Evolutionary conservation across 2,113 vertebrate species (phyloP).

Genomic region (Pseudopipra pipra): DNA sequence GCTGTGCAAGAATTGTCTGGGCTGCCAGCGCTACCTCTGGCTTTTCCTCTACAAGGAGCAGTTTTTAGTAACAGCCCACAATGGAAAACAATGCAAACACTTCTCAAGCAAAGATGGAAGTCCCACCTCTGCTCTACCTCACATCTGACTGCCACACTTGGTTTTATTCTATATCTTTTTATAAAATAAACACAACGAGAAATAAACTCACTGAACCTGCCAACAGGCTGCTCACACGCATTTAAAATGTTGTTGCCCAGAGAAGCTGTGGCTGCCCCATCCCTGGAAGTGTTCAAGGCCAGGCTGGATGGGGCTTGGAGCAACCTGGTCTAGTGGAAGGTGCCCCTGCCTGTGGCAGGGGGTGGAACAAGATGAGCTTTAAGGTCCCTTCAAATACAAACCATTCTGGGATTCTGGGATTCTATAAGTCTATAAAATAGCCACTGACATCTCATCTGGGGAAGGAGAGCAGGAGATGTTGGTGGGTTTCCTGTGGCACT

Average conservation of each 20-base stretch:
- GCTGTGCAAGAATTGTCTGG: neutral
- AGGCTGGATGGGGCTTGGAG: neutral
- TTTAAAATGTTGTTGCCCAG: neutral
- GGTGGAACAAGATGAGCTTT: neutral
- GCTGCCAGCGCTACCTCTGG: neutral
- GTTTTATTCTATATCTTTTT: neutral
- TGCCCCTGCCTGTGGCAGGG: neutral
- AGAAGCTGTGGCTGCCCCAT: neutral
- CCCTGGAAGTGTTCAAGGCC: neutral
- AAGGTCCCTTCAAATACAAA: neutral
- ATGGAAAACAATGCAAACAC: neutral
- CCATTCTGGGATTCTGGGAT: neutral
- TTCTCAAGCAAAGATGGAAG: neutral
- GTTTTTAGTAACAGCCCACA: neutral
- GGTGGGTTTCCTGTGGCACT: neutral
- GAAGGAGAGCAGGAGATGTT: neutral
- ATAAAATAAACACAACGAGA: neutral
- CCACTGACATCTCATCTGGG: neutral
- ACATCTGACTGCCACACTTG: neutral
- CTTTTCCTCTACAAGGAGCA: neutral
- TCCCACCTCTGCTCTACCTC: neutral
- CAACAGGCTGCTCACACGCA: neutral
- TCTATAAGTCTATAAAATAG: neutral
- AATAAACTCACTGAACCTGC: neutral
- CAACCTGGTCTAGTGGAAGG: neutral